Base-by-base conservation (phyloP, 2,888 invertebrate species). In the Diaprepes abbreviatus region DNA sequence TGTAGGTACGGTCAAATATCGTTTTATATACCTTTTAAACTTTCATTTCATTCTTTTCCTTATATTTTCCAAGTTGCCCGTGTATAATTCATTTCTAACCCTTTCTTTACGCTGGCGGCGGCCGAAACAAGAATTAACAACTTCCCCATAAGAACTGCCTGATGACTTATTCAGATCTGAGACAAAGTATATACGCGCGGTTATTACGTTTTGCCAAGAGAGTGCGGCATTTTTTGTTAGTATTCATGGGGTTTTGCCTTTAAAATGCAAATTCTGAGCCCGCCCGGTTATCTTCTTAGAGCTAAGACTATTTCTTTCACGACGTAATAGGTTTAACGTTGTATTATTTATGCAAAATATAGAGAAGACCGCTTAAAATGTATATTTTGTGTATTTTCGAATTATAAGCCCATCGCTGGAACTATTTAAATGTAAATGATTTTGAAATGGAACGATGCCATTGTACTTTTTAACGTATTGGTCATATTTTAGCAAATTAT, bases 71-170 rank as follows among this genome's bases (percentile, higher is more conserved):
- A 45, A 17, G 12, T 52, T 14, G 28, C 31, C 31, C 31, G 75
- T n/a, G 59, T 35, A 31, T 36, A 50, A 38, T 58, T 62, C 70
- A 58, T 55, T 54, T 59, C 48, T 59, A 63, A 65, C 70, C 68
- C 71, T 73, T 73, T 70, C 73, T 75, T 74, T 73, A 71, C 72
- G 63, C 58, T 58, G 59, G 21, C 40, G 65, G 64, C 55, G 73
- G 70, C 75, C 75, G 73, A 73, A 75, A 74, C 74, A 73, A 70
- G 74, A 74, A 75, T 75, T 77, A 77, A 72, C 74, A 76, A 76
- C 70, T 76, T 75, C 67, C 66, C 71, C 71, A 69, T 70, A 71
- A 73, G 73, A 74, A 75, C 70, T 68, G 67, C 66, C 73, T 66
- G 70, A 66, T 70, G 70, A 66, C 70, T 70, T 66, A 70, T 70